phyloP scores from a whole-genome alignment of 2,797 vertebrate genomes.

The Fistularia tabacaria region DNA sequence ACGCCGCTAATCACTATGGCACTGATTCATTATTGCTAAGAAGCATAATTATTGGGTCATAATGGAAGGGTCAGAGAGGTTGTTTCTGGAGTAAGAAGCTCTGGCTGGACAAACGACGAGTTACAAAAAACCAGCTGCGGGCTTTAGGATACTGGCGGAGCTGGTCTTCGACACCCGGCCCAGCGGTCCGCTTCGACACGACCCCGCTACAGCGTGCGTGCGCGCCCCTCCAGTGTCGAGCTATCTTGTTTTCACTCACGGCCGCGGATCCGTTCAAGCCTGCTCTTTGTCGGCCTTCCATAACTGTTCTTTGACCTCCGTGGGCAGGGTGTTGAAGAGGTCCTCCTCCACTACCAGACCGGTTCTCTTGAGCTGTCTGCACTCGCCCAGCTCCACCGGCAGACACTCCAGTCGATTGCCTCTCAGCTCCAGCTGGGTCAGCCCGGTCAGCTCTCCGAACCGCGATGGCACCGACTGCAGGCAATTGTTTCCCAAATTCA shows the following conservation, averaged over 20 bases:
- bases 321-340: slow-evolving; percentile 90
- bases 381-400: slow-evolving; percentile 95
- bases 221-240: slow-evolving; percentile 6
- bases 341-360: slow-evolving; percentile 94
- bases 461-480: slow-evolving; percentile 89
- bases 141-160: slow-evolving; percentile 16
- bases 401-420: slow-evolving; percentile 95
- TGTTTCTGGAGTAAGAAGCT: slow-evolving; percentile 16
- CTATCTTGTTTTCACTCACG: slow-evolving; percentile 8
- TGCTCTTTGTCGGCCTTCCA: slow-evolving; percentile 95
- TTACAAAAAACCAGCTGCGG: slow-evolving; percentile 2
- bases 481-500: slow-evolving; percentile 95
- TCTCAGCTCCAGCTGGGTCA: slow-evolving; percentile 92
- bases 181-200: no score
- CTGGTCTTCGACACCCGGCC: slow-evolving; percentile 25
- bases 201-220: not conserved
- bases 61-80: slow-evolving; percentile 22
- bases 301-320: slow-evolving; percentile 92
- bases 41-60: slow-evolving; percentile 19
- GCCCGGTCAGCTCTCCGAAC: slow-evolving; percentile 91
- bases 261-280: slow-evolving; percentile 67
- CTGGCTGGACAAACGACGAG: not conserved
- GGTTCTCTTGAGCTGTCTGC: slow-evolving; percentile 87
- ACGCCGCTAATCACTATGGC: slow-evolving; percentile 15
- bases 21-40: slow-evolving; percentile 38